Base-by-base conservation (phyloP, 1,140 invertebrate species). In the Pseudomyrmex pallidus region DNA sequence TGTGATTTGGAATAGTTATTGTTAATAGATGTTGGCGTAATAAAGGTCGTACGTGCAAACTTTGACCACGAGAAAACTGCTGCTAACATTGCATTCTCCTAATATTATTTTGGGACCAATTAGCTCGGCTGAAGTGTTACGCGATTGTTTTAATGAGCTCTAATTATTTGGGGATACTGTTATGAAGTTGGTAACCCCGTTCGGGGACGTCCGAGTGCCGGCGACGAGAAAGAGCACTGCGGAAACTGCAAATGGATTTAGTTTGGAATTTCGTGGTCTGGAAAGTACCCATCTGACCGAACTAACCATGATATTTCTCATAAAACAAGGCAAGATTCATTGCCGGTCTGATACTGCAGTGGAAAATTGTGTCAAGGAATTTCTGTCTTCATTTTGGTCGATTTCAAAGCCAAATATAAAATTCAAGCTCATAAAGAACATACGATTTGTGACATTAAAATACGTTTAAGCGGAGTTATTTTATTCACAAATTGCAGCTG, bases 161-260 rank as follows among this genome's bases (percentile, higher is more conserved):
- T 87, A 84, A 87, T 87, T 87, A 84, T 87, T 87, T 78, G 56
- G 72, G 44, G 46, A 86, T 66, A 74, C 46, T 35, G 67, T 87
- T 87, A 87, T 80, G 82, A 87, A 87, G 85, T 74, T 87, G 48
- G 56, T 78, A 86, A 84, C 66, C 35, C 35, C 73, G 82, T 84
- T 66, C 73, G 66, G 44, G 50, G 67, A 82, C 61, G 68, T 82
- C 64, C 74, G 82, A 80, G 52, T 54, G 59, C 73, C 70, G 86
- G 44, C 70, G 74, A 48, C 54, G 74, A 59, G 70, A 85, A 82
- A 88, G 74, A 76, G 70, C 83, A 59, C 50, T 56, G 70, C 15
- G 61, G 64, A 85, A 88, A 88, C 86, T 72, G 74, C 52, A 87
- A 87, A 88, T 85, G 70, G 86, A 87, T 88, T 88, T 82, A 88